Base-by-base conservation (phyloP, 92 coral and sea anemone species). In the Palythoa heliodiscus region DNA sequence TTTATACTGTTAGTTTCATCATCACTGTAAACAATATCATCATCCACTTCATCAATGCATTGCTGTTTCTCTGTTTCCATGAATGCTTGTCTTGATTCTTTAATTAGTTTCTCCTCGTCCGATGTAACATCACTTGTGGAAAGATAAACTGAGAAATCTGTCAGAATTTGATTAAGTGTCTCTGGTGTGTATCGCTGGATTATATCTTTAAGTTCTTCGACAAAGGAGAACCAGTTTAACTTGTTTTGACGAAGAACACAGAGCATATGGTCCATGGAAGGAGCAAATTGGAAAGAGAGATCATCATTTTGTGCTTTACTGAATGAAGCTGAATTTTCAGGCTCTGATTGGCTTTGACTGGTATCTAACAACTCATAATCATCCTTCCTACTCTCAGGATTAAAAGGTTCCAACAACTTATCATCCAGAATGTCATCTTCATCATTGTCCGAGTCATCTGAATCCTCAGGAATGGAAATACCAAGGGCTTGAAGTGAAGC, bases 401-500 rank as follows among this genome's bases (percentile, higher is more conserved):
- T 69, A 11, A 52, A 70, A 38, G 70, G 38, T 40, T 89, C 89
- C 61, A 84, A 82, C 50, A 15, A 38, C 72, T 38, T 64, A 39
- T 71, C 71, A 6, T 24, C 84, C 38, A 75, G 22, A 48, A 48
- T 40, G 35, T 54, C 52, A 38, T 64, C 73, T 60, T 73, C 83
- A 57, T 37, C 66, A 54, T 54, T 54, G 19, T 78, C 87, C 60
- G 47, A 54, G 60, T 54, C 3, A 54, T 54, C 60, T 54, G 86
- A 82, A 55, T 87, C 87, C 54, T 70, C 86, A 54, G 86, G 89
- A 52, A 89, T 73, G 29, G 71, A 79, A 50, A 76, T 84, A 3
- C 93, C 90, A 40, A 87, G 82, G 71, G 83, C 87, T 23, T 67
- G 38, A 73, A 90, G 69, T 20, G 87, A 69, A 29, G 90, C 85